Base-by-base conservation (phyloP, 35 echinoderm and acorn worm species). In the Heliocidaris erythrogramma region DNA sequence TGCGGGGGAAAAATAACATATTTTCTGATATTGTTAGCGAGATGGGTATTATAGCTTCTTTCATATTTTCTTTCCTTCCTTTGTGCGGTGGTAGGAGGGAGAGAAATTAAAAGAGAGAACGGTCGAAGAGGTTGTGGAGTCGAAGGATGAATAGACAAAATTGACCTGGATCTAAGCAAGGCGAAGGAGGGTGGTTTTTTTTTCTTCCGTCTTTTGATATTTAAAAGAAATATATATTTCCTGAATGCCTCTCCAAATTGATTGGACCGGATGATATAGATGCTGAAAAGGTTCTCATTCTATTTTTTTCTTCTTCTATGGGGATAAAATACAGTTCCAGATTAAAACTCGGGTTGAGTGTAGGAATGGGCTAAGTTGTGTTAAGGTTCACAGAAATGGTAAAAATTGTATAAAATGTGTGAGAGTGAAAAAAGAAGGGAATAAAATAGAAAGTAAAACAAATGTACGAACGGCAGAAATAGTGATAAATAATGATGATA, bases 11-110 rank as follows among this genome's bases (percentile, higher is more conserved):
- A 78, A 78, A 78, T 78, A 78, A 78, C 65, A 78, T 78, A 78
- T 78, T 78, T 78, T 78, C 18, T 78, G 65, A 78, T 78, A 78
- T 78, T 78, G 65, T 78, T 78, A 78, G 65, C 65, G 18, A 78
- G 65, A 78, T 78, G 65, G 17, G 65, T 78, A 78, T 78, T 78
- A 78, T 78, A 78, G 65, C 65, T 78, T 78, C 27, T 24, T 21
- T 27, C 65, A 4, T n/a, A 27, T 78, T 78, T 7, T 69, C 16
- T 69, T 18, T 69, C 16, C 21, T 21, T 69, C 2, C 5, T 21
- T 78, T 78, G 21, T n/a, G 65, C 65, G 65, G 18, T n/a, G 21
- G 65, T 29, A 78, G 21, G 65, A 78, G 65, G 65, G 27, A 78
- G 65, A 24, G 21, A 21, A 78, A 78, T 78, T 78, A 78, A 78